Evolutionary conservation across 2,888 invertebrate species (phyloP), one percentile per base, ranked within the genome.

Genomic region (Leucophenga montana): DNA sequence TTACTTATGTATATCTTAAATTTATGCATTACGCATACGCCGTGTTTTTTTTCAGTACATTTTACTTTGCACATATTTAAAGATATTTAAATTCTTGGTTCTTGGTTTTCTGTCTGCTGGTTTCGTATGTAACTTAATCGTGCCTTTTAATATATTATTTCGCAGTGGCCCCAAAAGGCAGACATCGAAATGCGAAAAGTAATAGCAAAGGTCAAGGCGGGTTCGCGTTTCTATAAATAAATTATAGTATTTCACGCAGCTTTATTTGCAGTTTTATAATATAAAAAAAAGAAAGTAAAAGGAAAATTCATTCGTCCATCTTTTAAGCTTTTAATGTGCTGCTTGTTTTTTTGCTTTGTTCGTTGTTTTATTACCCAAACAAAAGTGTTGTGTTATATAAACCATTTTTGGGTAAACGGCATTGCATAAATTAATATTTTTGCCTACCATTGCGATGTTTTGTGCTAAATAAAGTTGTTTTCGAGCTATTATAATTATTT

Each of bases 171-270:
- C 39, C 39, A 39, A 11, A n/a, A 39, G 39, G 39, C 39, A 5
- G 8, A 39, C 3, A 39, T 39, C 39, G 39, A 39, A 39, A 39
- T 39, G 11, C 11, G 3, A 5, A 39, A 56, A 56, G 27, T 56
- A 13, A 56, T 22, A 56, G 50, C 56, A 14, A 18, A 59, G 31
- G 59, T 59, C 59, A 59, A 18, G 33, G 27, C 31, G 33, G n/a
- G 13, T 59, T 31, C 16, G 16, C 59, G 1, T 11, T 64, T 20
- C 61, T 39, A 44, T 61, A 39, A 61, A 64, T 64, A 64, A 64
- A 64, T 48, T 46, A 46, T 39, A 39, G 39, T 39, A 64, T 48
- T 27, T 64, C 13, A 64, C 20, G 18, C 62, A 18, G 44, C 61
- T 46, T 64, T 16, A 48, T 64, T 64, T 64, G 53, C 20, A 20